A percentile compares a stretch with the other conserved stretches of the same genome.
These are phyloP conservation scores for Lycaena phlaeas DNA, from an alignment of 2,888 invertebrate genomes.

Conservation along the genomic window DNA sequence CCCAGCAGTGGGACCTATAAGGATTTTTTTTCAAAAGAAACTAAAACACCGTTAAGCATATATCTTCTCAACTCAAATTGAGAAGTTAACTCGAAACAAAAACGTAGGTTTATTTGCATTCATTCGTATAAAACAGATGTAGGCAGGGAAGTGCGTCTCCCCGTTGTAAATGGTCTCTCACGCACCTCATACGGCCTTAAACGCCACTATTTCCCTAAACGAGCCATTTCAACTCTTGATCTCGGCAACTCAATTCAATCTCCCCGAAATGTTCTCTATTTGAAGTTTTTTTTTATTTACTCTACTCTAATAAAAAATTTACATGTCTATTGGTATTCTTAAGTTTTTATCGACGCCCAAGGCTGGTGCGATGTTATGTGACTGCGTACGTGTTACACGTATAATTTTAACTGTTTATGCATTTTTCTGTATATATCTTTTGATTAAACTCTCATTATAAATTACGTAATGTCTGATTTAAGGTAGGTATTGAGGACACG, in stretches of 20 bases:
- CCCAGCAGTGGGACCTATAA: no score
- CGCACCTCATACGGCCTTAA: constrained; percentile 38
- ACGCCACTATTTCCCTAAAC: constrained; percentile 44
- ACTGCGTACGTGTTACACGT: not conserved
- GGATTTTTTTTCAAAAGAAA: no score
- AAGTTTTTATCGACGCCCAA: not conserved
- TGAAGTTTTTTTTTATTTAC: not conserved
- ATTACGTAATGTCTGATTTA: no score
- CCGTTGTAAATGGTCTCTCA: constrained; percentile 34
- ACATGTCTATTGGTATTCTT: not conserved
- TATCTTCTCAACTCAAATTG: constrained; percentile 10
- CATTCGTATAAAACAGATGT: constrained; percentile 55
- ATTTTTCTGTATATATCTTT: constrained; percentile 2
- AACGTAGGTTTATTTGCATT: constrained; percentile 49
- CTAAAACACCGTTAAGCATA: no score
- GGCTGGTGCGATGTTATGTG: not conserved
- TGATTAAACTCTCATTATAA: constrained; percentile 3
- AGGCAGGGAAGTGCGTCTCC: constrained; percentile 41
- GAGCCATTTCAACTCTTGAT: constrained; percentile 37
- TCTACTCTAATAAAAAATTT: not conserved
- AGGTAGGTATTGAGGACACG: no score
- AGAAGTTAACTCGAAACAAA: constrained; percentile 28
- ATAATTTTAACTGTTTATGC: constrained; percentile 1
- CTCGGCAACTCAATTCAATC: constrained; percentile 27
- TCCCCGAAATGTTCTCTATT: constrained; percentile 22